These are phyloP conservation scores for Cydia fagiglandana DNA, from an alignment of 1,140 invertebrate genomes.

Conservation along the genomic window DNA sequence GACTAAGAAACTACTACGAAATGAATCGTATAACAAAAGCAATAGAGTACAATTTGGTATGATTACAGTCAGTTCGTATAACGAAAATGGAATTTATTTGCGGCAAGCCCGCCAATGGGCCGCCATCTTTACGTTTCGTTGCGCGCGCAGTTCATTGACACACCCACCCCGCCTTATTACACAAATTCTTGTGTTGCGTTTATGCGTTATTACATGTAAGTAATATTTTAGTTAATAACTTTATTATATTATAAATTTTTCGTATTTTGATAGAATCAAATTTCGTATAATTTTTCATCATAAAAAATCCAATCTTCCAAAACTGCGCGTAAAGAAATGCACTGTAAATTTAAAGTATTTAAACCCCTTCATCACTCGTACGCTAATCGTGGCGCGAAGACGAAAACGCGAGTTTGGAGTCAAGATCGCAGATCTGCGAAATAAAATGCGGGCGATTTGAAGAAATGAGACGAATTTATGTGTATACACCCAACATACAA, in stretches of 20 bases:
- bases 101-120: not conserved
- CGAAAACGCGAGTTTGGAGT: too few species aligned
- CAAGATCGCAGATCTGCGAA: too few species aligned
- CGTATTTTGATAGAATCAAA: not conserved
- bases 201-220: too few species aligned
- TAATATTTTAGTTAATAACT: not conserved
- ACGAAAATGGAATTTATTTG: not conserved
- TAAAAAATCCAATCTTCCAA: not conserved
- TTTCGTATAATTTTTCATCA: not conserved
- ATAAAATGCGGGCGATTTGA: too few species aligned
- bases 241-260: not conserved
- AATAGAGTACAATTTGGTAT: not conserved
- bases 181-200: not conserved
- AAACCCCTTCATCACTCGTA: too few species aligned
- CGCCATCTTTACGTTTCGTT: conserved; percentile 24
- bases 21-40: too few species aligned
- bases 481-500: too few species aligned
- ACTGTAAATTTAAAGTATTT: not conserved
- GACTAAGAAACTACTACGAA: not conserved
- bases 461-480: too few species aligned
- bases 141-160: conserved; percentile 7
- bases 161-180: too few species aligned
- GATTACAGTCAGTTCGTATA: not conserved
- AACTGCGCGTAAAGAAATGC: not conserved
- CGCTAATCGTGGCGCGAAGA: too few species aligned